A percentile compares a stretch with the other conserved stretches of the same genome.
These are phyloP conservation scores for Trachelipus rathkii DNA, from an alignment of 1,140 invertebrate genomes.

Conservation along the genomic window DNA sequence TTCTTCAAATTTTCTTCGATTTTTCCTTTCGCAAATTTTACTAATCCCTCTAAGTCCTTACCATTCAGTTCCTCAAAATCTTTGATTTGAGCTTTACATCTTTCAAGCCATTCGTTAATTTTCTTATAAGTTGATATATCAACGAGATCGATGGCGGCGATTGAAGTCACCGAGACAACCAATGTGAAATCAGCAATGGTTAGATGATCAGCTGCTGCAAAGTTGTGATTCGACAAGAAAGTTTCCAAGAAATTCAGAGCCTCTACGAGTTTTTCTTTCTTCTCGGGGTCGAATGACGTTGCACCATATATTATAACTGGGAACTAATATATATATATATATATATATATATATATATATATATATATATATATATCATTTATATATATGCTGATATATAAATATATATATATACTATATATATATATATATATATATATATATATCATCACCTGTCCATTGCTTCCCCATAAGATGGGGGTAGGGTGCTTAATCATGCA, in stretches of 20 bases:
- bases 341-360: constrained; percentile 15
- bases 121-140: neutral
- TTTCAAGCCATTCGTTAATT: neutral
- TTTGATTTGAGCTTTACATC: neutral
- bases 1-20: neutral
- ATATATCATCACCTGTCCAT: too few species aligned
- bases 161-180: neutral
- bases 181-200: neutral
- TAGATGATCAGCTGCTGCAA: neutral
- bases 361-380: constrained; percentile 9
- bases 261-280: neutral
- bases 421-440: too few species aligned
- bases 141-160: neutral
- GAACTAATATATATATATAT: constrained; percentile 1
- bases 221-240: neutral
- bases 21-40: neutral
- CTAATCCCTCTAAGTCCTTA: neutral
- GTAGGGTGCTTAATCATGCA: too few species aligned
- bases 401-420: neutral
- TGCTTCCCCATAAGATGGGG: too few species aligned
- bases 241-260: neutral
- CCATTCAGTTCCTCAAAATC: neutral
- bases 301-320: neutral
- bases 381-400: constrained; percentile 15
- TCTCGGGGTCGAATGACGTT: neutral